A percentile compares a stretch with the other conserved stretches of the same genome.
Conservation (phyloP, 2,888 invertebrate species). For the Eilema caniola region DNA sequence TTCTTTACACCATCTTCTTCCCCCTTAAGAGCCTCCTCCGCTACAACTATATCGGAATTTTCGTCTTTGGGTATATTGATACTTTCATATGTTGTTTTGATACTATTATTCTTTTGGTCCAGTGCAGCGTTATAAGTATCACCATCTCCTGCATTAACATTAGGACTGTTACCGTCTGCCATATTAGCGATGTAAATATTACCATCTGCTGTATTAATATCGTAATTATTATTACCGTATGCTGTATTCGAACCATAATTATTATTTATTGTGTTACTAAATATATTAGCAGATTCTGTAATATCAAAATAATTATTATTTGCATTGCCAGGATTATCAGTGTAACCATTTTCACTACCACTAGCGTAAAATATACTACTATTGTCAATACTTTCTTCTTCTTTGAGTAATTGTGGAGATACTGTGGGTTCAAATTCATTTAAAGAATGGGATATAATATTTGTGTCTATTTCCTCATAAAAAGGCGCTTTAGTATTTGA, state of each 20-base stretch:
- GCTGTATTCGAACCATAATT: slow-evolving; percentile 6
- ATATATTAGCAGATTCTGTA: slow-evolving; percentile 21
- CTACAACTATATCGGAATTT: not conserved
- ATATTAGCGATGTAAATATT: slow-evolving; percentile 13
- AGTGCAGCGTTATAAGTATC: not conserved
- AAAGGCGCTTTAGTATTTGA: not conserved
- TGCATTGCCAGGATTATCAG: slow-evolving; percentile 3
- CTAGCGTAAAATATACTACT: not conserved
- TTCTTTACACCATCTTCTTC: slow-evolving; percentile 26
- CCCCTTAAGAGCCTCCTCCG: not conserved
- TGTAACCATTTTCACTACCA: slow-evolving; percentile 22
- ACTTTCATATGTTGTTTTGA: not conserved
- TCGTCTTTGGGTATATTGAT: not conserved
- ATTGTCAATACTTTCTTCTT: slow-evolving; percentile 9
- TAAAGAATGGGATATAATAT: not conserved
- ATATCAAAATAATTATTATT: not conserved
- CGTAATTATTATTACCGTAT: slow-evolving; percentile 8
- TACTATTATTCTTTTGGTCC: not conserved
- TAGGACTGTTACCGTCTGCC: not conserved
- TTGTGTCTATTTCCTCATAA: slow-evolving; percentile 5
- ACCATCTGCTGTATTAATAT: not conserved
- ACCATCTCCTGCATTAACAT: not conserved
- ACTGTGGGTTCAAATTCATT: not conserved
- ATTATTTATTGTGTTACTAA: slow-evolving; percentile 22
- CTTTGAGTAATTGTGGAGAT: slow-evolving; percentile 5